Base-by-base conservation (phyloP, 2,888 invertebrate genomes). In the Rotaria socialis region DNA sequence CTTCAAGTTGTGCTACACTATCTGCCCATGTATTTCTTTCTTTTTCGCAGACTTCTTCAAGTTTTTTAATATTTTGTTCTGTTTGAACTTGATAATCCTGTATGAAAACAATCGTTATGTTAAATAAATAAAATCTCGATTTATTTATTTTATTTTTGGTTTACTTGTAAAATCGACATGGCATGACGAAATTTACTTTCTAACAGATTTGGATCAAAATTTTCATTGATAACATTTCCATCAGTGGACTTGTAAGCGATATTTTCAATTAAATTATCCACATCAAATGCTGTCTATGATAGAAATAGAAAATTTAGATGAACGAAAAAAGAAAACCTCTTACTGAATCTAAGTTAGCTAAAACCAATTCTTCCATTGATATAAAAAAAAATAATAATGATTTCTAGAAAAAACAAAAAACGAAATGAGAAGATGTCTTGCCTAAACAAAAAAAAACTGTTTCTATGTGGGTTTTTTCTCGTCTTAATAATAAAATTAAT, bases 241-340 rank as follows among this genome's bases (percentile, higher is more conserved):
- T 86, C 85, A 0, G 85, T 85, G 19, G 86, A 67, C 84, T 86
- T 86, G n/a, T 85, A 86, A 8, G 86, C 74, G 47, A 86, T 55
- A 67, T 85, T 86, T 80, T 86, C 86, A 27, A 86, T 86, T 27
- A 86, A 84, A 86, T 85, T 85, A 50, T 86, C 86, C n/a, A 86
- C 85, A 56, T 58, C 80, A 60, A 86, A 86, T 0, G 35, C 67
- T 16, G 67, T 35, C 67, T 67, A 67, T 56, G 14, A 52, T 3
- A 52, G 14, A 52, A 52, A 8, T 16, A 52, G 52, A 52, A 52
- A 52, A 52, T 35, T 14, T 60, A 24, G 19, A 27, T 19, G 2
- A 67, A 67, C 4, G 4, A 4, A 19, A 19, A 35, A 24, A 24
- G 2, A 8, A 56, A 7, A 14, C 8, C 24, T 24, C 67, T 67